Percentiles rank a stretch among this genome's conserved stretches.
phyloP scores from a whole-genome alignment of 2,797 vertebrate genomes.

The Neosilurus hyrtlii region DNA sequence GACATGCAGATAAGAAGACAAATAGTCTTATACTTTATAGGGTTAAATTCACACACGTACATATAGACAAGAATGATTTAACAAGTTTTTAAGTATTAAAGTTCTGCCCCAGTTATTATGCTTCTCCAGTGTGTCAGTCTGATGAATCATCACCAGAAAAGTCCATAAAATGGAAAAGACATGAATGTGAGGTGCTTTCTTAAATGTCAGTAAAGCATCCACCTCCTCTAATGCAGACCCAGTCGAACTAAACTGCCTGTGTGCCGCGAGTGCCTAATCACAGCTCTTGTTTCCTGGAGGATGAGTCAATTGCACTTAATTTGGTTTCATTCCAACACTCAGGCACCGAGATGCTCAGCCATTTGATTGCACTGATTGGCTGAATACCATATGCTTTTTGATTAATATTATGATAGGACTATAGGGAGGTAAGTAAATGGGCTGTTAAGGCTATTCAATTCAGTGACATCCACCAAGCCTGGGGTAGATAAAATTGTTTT shows the following conservation, averaged over 20 bases:
- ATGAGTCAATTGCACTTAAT: slow-evolving; percentile 39
- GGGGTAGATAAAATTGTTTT: too few relatives aligned
- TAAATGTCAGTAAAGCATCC: slow-evolving; percentile 27
- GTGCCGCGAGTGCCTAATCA: not conserved
- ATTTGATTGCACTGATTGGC: slow-evolving; percentile 3
- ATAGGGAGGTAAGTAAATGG: not conserved
- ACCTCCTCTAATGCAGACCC: slow-evolving; percentile 17
- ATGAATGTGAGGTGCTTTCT: slow-evolving; percentile 15
- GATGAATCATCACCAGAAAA: slow-evolving; percentile 29
- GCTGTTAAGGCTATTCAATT: not conserved
- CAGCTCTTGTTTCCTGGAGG: slow-evolving; percentile 30
- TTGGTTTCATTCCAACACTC: slow-evolving; percentile 24
- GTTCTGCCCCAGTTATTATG: not conserved
- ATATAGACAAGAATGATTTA: not conserved
- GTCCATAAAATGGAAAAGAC: slow-evolving; percentile 17
- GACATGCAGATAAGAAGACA: not conserved
- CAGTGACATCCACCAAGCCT: too few relatives aligned
- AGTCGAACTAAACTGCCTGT: not conserved
- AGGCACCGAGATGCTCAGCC: not conserved
- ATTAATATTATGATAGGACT: not conserved
- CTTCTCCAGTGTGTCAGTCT: slow-evolving; percentile 3
- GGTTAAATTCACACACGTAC: not conserved
- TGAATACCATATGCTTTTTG: not conserved
- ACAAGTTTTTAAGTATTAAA: not conserved
- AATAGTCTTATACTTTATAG: not conserved